These are phyloP conservation scores for Rotaria socialis DNA, from an alignment of 2,888 invertebrate genomes.

Conservation along the genomic window DNA sequence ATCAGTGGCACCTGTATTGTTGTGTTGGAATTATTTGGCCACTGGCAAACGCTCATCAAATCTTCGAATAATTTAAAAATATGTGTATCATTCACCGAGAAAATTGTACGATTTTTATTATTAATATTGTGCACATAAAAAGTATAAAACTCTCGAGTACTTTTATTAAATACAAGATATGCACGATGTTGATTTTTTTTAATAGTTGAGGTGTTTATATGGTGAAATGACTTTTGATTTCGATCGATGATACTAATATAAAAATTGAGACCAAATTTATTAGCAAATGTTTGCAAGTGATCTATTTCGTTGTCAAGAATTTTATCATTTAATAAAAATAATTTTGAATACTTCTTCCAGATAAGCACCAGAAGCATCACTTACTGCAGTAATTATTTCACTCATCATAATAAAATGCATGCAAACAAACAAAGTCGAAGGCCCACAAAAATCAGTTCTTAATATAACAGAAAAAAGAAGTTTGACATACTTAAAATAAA, in stretches of 20 bases:
- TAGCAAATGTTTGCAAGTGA: background rate
- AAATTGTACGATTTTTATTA: background rate
- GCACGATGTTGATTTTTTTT: background rate
- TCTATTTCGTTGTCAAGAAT: background rate
- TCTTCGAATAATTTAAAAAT: background rate
- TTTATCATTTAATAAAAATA: background rate
- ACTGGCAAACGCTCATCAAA: background rate
- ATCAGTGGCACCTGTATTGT: too few species aligned
- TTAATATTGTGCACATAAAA: background rate
- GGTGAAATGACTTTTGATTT: background rate
- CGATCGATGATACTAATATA: background rate
- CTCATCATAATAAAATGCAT: too few species aligned
- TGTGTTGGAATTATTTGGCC: background rate
- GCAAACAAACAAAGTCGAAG: too few species aligned
- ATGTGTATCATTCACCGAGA: background rate
- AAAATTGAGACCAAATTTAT: background rate
- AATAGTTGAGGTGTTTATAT: background rate
- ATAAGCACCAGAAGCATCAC: background rate
- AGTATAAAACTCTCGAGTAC: background rate
- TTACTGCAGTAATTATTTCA: too few species aligned
- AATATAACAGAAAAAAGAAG: too few species aligned
- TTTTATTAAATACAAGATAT: background rate
- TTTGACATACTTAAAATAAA: too few species aligned
- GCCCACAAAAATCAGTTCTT: too few species aligned
- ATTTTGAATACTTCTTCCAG: background rate